Conservation (phyloP, 2,888 invertebrate genomes). For the Pollenia angustigena region DNA sequence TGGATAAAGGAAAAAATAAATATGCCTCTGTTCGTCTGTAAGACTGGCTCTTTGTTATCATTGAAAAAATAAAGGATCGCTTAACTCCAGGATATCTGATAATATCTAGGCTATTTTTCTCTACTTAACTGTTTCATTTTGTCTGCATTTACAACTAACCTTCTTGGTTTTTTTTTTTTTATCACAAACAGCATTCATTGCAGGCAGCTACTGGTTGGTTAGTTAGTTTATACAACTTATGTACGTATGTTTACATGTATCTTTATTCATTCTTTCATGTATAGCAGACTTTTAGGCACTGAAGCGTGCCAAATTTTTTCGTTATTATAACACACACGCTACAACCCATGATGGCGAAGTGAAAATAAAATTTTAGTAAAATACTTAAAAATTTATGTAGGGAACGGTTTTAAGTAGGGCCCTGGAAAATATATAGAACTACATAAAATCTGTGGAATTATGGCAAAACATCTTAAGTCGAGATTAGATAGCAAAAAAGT, state of each 20-base stretch:
- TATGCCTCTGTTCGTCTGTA: too few relatives aligned
- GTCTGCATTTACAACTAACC: not conserved
- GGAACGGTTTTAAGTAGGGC: too few relatives aligned
- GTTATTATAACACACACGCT: constrained; percentile 17
- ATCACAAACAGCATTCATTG: constrained; percentile 42
- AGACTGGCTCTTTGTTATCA: too few relatives aligned
- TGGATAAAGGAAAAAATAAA: too few relatives aligned
- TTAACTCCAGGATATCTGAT: too few relatives aligned
- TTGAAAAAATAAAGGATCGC: too few relatives aligned
- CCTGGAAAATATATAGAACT: not conserved
- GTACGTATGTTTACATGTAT: too few relatives aligned
- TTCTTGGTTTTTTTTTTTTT: constrained; percentile 26
- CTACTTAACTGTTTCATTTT: constrained; percentile 10
- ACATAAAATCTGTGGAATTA: too few relatives aligned
- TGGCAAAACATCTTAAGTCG: too few relatives aligned
- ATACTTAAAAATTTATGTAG: too few relatives aligned
- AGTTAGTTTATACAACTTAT: not conserved
- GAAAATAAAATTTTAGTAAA: not conserved
- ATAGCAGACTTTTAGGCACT: constrained; percentile 73
- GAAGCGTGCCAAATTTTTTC: constrained; percentile 62
- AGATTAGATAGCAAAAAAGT: too few relatives aligned
- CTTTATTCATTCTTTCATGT: constrained; percentile 16
- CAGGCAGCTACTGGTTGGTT: constrained; percentile 31
- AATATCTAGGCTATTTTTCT: not conserved
- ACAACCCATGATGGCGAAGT: not conserved